phyloP scores from a whole-genome alignment of 2,888 invertebrate genomes.

The Erebia palarica region DNA sequence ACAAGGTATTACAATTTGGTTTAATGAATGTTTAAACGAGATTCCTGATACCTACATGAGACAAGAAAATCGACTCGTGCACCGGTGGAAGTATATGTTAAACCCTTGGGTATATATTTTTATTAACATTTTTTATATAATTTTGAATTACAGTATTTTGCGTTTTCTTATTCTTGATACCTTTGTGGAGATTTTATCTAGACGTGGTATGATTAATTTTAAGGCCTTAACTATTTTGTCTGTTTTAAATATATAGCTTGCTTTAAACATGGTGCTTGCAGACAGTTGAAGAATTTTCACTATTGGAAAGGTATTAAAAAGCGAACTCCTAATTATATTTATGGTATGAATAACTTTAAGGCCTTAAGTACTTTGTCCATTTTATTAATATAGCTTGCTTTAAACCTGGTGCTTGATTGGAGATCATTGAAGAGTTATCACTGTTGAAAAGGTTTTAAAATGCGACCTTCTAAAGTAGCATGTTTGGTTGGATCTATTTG shows the following conservation, averaged over 20 bases:
- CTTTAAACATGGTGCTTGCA: constrained; percentile 10
- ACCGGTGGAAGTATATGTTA: constrained; percentile 6
- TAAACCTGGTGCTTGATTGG: constrained; percentile 7
- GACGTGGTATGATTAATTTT: background rate
- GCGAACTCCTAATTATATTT: background rate
- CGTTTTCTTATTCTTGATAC: constrained; percentile 5
- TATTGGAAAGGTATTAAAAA: background rate
- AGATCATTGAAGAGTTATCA: background rate
- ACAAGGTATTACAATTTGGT: background rate
- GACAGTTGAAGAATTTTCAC: constrained; percentile 1
- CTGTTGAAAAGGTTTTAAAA: background rate
- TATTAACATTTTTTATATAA: background rate
- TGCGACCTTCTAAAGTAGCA: background rate
- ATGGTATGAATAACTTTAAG: constrained; percentile 10
- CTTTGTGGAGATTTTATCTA: background rate
- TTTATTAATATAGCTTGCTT: constrained; percentile 5
- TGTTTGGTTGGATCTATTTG: constrained; percentile 8
- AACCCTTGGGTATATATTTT: constrained; percentile 1
- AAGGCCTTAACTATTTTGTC: constrained; percentile 16
- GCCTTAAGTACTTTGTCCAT: constrained; percentile 9
- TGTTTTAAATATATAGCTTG: constrained; percentile 13
- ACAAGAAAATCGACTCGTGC: constrained; percentile 3
- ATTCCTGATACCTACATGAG: background rate
- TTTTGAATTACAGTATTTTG: constrained; percentile 2
- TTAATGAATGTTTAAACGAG: background rate